A percentile compares a stretch with the other conserved stretches of the same genome.
phyloP scores from a whole-genome alignment of 2,113 vertebrate species.

The Leucosticte australis region DNA sequence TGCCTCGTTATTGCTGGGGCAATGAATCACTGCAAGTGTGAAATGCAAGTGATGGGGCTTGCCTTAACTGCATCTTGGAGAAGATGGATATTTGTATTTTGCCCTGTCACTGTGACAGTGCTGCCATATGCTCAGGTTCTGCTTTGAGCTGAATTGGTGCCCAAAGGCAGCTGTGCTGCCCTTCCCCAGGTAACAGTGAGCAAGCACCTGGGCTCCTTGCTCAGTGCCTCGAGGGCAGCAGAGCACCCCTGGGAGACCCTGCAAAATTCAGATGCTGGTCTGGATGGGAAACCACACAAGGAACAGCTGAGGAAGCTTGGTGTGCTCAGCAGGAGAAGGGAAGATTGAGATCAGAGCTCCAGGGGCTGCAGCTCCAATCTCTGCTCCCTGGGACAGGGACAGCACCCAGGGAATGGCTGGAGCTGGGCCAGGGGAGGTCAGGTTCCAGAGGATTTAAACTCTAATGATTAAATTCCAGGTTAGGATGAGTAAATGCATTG shows the following conservation, averaged over 20 bases:
- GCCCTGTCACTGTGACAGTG: background rate
- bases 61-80: background rate
- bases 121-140: background rate
- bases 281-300: background rate
- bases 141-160: background rate
- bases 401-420: background rate
- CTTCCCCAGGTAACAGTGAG: background rate
- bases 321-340: background rate
- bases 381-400: background rate
- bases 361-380: background rate
- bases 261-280: background rate
- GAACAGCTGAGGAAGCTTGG: background rate
- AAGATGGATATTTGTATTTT: background rate
- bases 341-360: background rate
- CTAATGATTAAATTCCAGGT: background rate
- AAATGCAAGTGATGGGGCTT: background rate
- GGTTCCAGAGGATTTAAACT: background rate
- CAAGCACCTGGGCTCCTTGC: background rate
- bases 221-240: background rate
- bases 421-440: background rate
- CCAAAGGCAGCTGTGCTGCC: background rate
- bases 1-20: background rate
- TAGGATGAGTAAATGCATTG: background rate
- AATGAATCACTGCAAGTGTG: background rate
- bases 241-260: background rate